Evolutionary conservation across 2,113 vertebrate species (phyloP).

Genomic region (Corapipo altera): DNA sequence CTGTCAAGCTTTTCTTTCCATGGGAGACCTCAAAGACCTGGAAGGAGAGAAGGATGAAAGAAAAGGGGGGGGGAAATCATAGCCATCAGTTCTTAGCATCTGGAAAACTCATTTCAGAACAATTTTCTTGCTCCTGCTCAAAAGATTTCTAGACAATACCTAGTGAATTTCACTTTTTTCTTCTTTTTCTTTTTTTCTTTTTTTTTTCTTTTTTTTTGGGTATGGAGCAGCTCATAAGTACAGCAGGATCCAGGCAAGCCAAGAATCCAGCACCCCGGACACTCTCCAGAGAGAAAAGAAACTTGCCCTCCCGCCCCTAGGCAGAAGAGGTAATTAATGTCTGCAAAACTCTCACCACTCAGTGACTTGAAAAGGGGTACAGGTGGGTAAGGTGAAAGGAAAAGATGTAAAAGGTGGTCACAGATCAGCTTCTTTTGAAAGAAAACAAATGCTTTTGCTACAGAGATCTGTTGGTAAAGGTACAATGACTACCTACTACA

Average conservation of each 20-base stretch:
- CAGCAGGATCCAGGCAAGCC: not conserved
- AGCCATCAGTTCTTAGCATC: not conserved
- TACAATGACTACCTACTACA: not conserved
- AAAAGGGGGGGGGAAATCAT: not conserved
- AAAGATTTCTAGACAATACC: not conserved
- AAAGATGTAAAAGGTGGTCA: not conserved
- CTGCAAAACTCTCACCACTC: not conserved
- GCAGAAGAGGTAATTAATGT: not conserved
- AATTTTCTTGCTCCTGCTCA: not conserved
- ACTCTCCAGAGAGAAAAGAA: not conserved
- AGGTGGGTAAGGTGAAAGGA: not conserved
- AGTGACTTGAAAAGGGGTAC: not conserved
- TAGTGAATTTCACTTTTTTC: not conserved
- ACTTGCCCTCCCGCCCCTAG: not conserved
- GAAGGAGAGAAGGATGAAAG: not conserved
- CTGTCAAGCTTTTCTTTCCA: not conserved
- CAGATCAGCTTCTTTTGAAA: not conserved
- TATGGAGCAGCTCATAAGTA: not conserved
- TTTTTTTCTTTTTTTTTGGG: not conserved
- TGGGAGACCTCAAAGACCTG: not conserved
- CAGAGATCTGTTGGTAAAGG: rapidly evolving
- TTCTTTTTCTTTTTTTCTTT: not conserved
- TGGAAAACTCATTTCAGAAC: not conserved
- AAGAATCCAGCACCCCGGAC: not conserved
- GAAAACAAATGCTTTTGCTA: not conserved